These are phyloP conservation scores for Melanocharis versteri DNA, from an alignment of 2,113 vertebrate species.

Conservation along the genomic window DNA sequence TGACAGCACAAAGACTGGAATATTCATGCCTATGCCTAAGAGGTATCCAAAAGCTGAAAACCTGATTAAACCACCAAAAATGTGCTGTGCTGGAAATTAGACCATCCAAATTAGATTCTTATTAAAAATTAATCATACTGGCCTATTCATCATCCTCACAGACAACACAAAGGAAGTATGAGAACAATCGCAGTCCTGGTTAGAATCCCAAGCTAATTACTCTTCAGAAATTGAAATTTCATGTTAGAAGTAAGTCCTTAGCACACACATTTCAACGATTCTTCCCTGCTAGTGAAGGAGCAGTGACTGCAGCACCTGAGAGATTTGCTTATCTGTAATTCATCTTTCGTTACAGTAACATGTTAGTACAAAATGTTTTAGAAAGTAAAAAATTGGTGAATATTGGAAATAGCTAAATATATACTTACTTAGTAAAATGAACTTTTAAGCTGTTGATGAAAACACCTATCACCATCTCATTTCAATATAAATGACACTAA, in stretches of 20 bases:
- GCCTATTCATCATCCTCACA: constrained; percentile 35
- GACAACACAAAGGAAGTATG: neutral
- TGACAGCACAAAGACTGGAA: constrained; percentile 33
- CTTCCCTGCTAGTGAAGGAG: neutral
- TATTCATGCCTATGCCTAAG: constrained; percentile 11
- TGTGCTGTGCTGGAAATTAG: neutral
- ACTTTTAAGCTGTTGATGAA: neutral
- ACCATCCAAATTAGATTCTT: constrained; percentile 47
- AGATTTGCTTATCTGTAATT: neutral
- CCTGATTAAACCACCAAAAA: constrained; percentile 52
- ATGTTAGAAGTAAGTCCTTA: neutral
- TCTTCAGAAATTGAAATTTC: neutral
- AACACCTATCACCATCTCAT: neutral
- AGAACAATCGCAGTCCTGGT: neutral
- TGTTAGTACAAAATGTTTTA: neutral
- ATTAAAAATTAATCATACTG: constrained; percentile 46
- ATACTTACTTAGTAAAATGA: neutral
- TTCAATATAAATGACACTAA: neutral
- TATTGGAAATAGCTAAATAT: neutral
- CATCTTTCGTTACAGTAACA: neutral
- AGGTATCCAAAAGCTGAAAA: constrained; percentile 37
- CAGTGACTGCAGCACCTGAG: neutral
- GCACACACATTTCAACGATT: neutral
- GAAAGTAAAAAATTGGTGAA: neutral
- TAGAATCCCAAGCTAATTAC: neutral